A percentile compares a stretch with the other conserved stretches of the same genome.
These are phyloP conservation scores for Heteronetta atricapilla DNA, from an alignment of 2,113 vertebrate genomes.

Conservation along the genomic window DNA sequence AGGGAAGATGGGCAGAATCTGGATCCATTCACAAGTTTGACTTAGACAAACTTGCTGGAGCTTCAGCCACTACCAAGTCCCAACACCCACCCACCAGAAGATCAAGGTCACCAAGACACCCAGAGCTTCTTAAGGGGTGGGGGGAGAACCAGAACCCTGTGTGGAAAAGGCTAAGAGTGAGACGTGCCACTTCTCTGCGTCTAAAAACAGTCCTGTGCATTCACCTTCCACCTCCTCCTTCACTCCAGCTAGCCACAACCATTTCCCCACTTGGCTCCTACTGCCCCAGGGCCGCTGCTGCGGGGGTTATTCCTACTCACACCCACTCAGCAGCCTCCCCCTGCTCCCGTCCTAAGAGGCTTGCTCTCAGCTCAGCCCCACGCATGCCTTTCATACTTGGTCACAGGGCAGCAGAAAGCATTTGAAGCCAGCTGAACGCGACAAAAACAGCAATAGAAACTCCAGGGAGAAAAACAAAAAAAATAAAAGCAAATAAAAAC, in stretches of 20 bases:
- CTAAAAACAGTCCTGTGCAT: neutral
- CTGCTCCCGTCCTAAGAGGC: neutral
- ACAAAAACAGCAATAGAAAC: neutral
- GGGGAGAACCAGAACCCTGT: accelerated
- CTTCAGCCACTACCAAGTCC: neutral
- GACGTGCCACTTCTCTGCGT: neutral
- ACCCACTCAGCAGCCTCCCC: neutral
- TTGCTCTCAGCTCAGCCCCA: neutral
- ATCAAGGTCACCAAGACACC: neutral
- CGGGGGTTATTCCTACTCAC: neutral
- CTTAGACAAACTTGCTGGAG: neutral
- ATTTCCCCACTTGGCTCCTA: neutral
- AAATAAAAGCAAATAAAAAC: accelerated
- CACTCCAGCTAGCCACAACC: neutral
- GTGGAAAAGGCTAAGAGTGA: neutral
- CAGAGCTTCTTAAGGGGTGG: neutral
- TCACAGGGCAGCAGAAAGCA: neutral
- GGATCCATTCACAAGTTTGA: neutral
- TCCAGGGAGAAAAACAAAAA: neutral
- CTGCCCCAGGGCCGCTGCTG: neutral
- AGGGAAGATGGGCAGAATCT: neutral
- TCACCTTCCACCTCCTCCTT: neutral
- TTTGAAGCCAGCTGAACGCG: neutral
- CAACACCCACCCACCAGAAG: neutral
- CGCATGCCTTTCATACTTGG: neutral